Base-by-base conservation (phyloP, 2,797 vertebrate genomes). In the Pangasius krempfi region DNA sequence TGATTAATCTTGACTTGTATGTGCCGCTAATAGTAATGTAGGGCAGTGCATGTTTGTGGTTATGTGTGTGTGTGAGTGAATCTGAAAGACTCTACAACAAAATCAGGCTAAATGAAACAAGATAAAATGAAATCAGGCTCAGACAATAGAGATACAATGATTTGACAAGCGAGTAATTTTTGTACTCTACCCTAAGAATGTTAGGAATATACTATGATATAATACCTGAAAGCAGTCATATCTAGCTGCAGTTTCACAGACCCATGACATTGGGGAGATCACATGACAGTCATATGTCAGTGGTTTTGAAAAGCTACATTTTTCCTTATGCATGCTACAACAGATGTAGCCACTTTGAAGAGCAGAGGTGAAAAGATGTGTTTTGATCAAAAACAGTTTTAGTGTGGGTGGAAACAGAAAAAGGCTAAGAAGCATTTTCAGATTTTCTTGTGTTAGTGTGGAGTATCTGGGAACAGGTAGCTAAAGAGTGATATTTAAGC, bases 1-100 rank as follows among this genome's bases (percentile, higher is more conserved):
- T 78, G n/a, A 78, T n/a, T 50, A 78, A 52, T 50, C 44, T 52
- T 78, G 44, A 78, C 75, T 78, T 25, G 47, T 52, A n/a, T 52
- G 27, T 16, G 44, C 18, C 5, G 2, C 75, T 50, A n/a, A 22
- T 44, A 20, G 18, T 72, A 40, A 18, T 6, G 30, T 37, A 37
- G 18, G 33, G 72, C 18, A 44, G 37, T 25, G 16, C 20, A 1
- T 73, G 12, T 16, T 10, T 64, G 66, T 68, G 30, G 18, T 25
- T 64, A 6, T 33, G 66, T 33, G 14, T 37, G 73, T 72, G 20
- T 40, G 37, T 5, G 33, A 10, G 7, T 27, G 12, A 27, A n/a
- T 50, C 44, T 78, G 27, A 50, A 58, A 18, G 30, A 12, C 8
- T 78, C 12, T 78, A 76, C 52, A 58, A 37, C 30, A 79, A 58